Evolutionary conservation across 2,113 vertebrate species (phyloP).

Genomic region (Aviceda subcristata): DNA sequence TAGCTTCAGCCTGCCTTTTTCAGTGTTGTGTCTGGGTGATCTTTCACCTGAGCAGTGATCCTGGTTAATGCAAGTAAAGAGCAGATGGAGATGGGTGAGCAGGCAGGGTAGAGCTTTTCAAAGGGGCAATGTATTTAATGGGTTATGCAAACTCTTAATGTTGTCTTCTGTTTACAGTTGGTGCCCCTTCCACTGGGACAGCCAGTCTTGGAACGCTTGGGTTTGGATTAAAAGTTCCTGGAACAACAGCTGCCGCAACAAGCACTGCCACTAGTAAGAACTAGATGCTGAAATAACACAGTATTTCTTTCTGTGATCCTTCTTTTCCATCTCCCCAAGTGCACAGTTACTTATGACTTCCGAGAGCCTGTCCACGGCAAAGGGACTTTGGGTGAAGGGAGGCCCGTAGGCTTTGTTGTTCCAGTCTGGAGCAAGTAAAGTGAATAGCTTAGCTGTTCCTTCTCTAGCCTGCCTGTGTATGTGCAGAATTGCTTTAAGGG

Average conservation of each 20-base stretch:
- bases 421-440: not conserved
- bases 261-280: slow-evolving; percentile 37
- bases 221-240: slow-evolving; percentile 70
- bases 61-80: not conserved
- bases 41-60: not conserved
- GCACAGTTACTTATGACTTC: not conserved
- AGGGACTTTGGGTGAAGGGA: not conserved
- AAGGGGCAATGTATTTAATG: not conserved
- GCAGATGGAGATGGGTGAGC: not conserved
- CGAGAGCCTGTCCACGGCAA: not conserved
- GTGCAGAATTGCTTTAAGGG: not conserved
- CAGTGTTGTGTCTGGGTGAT: not conserved
- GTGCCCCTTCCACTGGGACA: slow-evolving; percentile 46
- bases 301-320: not conserved
- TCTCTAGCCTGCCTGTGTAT: not conserved
- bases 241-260: not conserved
- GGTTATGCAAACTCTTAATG: accelerated
- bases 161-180: slow-evolving; percentile 21
- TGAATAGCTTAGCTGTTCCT: not conserved
- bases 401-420: not conserved
- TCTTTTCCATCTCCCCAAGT: not conserved
- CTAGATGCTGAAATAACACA: not conserved
- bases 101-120: not conserved
- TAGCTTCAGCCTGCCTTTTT: not conserved
- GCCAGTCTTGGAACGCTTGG: not conserved